These are phyloP conservation scores for Rana temporaria DNA, from an alignment of 2,113 vertebrate genomes.

Conservation along the genomic window DNA sequence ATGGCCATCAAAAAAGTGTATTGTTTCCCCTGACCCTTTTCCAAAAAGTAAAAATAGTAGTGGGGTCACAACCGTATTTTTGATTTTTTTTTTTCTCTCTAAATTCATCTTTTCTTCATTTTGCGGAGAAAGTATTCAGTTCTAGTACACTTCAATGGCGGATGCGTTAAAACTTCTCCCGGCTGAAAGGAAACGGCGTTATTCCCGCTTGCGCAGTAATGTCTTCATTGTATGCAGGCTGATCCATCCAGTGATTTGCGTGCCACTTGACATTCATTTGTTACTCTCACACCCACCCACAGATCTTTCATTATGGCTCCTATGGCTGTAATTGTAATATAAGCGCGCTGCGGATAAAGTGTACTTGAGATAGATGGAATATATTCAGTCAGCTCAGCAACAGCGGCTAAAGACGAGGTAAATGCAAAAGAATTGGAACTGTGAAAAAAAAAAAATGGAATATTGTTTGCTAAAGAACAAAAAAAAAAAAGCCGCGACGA, in stretches of 20 bases:
- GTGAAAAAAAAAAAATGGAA: not conserved
- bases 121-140: not conserved
- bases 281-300: constrained; percentile 26
- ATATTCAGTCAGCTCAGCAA: constrained; percentile 18
- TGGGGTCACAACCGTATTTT: not conserved
- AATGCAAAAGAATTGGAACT: constrained; percentile 1
- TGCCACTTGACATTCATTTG: constrained; percentile 46
- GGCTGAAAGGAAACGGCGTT: constrained; percentile 23
- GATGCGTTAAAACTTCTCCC: constrained; percentile 8
- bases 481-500: not conserved
- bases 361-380: constrained; percentile 41
- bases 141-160: not conserved
- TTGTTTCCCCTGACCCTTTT: no score
- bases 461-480: constrained; percentile 4
- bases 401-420: not conserved
- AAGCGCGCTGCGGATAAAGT: constrained; percentile 24
- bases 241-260: constrained; percentile 23
- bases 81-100: no score
- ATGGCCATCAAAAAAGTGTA: no score
- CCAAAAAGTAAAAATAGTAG: no score
- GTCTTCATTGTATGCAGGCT: constrained; percentile 21
- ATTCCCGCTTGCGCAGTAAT: constrained; percentile 13
- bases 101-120: not conserved
- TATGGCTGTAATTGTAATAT: constrained; percentile 45
- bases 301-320: constrained; percentile 44